Evolutionary conservation across 2,797 vertebrate genomes (phyloP).

Genomic region (Ctenopoma multispine): DNA sequence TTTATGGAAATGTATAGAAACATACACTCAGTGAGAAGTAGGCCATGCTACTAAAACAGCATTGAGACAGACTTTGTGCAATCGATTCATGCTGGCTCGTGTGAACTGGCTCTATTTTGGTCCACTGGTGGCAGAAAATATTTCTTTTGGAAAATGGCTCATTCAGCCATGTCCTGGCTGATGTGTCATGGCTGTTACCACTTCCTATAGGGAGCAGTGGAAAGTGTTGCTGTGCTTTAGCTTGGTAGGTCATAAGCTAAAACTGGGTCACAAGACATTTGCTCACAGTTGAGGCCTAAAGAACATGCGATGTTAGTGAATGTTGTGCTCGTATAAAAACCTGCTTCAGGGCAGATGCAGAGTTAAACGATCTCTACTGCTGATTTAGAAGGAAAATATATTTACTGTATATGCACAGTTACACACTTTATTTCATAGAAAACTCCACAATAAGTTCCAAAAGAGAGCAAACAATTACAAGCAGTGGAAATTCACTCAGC

Average conservation of each 20-base stretch:
- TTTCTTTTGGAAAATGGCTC: slow-evolving; percentile 62
- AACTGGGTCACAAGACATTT: slow-evolving; percentile 66
- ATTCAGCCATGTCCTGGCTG: slow-evolving; percentile 37
- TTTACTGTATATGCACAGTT: slow-evolving; percentile 8
- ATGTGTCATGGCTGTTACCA: slow-evolving; percentile 59
- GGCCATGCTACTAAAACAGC: slow-evolving; percentile 62
- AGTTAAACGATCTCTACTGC: slow-evolving; percentile 3
- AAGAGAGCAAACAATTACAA: slow-evolving; percentile 45
- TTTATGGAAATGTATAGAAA: slow-evolving; percentile 57
- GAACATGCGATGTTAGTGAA: slow-evolving; percentile 4
- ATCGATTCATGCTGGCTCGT: slow-evolving; percentile 58
- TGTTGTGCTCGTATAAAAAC: background rate
- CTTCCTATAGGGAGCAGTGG: slow-evolving; percentile 35
- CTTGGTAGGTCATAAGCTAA: slow-evolving; percentile 34
- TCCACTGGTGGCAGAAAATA: slow-evolving; percentile 22
- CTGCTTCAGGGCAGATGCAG: background rate
- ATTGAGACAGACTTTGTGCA: slow-evolving; percentile 56
- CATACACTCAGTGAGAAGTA: slow-evolving; percentile 50
- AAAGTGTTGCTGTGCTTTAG: slow-evolving; percentile 49
- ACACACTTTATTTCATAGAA: slow-evolving; percentile 48
- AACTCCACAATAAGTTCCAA: slow-evolving; percentile 34
- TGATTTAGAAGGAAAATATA: background rate
- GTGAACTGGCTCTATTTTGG: slow-evolving; percentile 45
- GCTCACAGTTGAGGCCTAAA: slow-evolving; percentile 6
- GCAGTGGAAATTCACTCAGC: slow-evolving; percentile 60